A percentile compares a stretch with the other conserved stretches of the same genome.
Conservation (phyloP, 2,113 vertebrate genomes). For the Geothlypis trichas region DNA sequence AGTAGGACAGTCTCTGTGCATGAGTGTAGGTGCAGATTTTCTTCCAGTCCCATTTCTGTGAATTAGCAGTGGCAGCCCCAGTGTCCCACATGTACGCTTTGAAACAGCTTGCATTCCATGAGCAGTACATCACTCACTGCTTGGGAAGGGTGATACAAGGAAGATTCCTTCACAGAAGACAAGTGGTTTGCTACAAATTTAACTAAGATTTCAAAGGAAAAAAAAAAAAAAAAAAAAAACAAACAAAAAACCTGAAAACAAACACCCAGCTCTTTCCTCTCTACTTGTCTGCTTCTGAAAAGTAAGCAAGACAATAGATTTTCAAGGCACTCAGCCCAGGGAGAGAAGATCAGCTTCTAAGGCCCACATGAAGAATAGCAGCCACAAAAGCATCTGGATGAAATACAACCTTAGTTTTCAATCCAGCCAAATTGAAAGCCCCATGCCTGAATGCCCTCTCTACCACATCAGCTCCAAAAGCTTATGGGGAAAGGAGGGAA, state of each 20-base stretch:
- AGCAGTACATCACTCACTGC: not conserved
- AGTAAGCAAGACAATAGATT: slow-evolving; percentile 24
- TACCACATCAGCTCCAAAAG: not conserved
- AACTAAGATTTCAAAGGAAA: not conserved
- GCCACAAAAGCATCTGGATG: not conserved
- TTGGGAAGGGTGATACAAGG: not conserved
- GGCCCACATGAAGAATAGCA: not conserved
- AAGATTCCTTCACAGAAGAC: not conserved
- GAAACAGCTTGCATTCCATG: not conserved
- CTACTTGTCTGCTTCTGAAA: slow-evolving; percentile 25
- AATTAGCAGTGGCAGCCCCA: not conserved
- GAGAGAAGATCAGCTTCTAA: not conserved
- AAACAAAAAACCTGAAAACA: not conserved
- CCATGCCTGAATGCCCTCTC: not conserved
- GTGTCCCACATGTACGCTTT: not conserved
- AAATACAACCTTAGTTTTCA: not conserved
- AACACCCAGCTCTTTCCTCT: slow-evolving; percentile 21
- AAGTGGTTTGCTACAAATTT: not conserved
- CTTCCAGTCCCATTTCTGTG: not conserved
- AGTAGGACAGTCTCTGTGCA: not conserved
- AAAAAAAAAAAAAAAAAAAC: not conserved
- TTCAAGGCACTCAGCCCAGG: not conserved
- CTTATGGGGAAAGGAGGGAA: not conserved
- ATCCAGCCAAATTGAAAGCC: not conserved
- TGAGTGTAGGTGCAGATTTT: not conserved